Evolutionary conservation across 1,140 invertebrate species (phyloP).

Genomic region (Lutraria rhynchaena): DNA sequence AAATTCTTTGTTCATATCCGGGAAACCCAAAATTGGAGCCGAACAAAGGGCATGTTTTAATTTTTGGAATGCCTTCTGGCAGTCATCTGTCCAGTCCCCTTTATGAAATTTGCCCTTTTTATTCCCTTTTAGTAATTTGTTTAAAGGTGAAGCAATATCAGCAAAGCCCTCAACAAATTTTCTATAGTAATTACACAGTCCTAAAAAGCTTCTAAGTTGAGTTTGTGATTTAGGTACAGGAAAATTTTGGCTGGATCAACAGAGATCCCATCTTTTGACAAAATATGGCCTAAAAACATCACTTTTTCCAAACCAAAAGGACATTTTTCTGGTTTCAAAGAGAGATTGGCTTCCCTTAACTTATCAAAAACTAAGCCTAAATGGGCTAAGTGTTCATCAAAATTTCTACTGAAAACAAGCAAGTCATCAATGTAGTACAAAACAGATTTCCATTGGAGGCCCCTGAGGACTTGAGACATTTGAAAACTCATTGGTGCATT

Average conservation of each 20-base stretch:
- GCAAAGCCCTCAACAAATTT: conserved; percentile 77
- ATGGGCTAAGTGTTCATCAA: conserved; percentile 61
- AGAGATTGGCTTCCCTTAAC: conserved; percentile 56
- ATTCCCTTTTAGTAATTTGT: conserved; percentile 71
- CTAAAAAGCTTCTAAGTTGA: conserved; percentile 82
- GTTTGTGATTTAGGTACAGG: conserved; percentile 76
- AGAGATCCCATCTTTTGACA: no score
- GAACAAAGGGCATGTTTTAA: conserved; percentile 61
- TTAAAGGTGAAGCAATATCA: conserved; percentile 76
- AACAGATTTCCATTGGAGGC: conserved; percentile 61
- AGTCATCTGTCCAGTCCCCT: conserved; percentile 64
- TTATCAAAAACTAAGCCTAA: conserved; percentile 55
- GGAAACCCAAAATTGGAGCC: conserved; percentile 63
- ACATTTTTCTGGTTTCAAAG: conserved; percentile 65
- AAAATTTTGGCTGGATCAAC: conserved; percentile 70
- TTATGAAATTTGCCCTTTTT: conserved; percentile 75
- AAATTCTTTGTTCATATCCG: conserved; percentile 60
- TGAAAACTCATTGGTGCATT: no score
- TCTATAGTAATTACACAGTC: conserved; percentile 81
- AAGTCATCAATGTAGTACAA: conserved; percentile 64
- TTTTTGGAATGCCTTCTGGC: conserved; percentile 63
- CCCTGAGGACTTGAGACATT: conserved; percentile 35
- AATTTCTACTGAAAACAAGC: conserved; percentile 57
- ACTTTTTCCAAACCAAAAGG: conserved; percentile 57
- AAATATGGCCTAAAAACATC: conserved; percentile 65